These are phyloP conservation scores for Champsocephalus esox DNA, from an alignment of 2,797 vertebrate species.

Conservation along the genomic window DNA sequence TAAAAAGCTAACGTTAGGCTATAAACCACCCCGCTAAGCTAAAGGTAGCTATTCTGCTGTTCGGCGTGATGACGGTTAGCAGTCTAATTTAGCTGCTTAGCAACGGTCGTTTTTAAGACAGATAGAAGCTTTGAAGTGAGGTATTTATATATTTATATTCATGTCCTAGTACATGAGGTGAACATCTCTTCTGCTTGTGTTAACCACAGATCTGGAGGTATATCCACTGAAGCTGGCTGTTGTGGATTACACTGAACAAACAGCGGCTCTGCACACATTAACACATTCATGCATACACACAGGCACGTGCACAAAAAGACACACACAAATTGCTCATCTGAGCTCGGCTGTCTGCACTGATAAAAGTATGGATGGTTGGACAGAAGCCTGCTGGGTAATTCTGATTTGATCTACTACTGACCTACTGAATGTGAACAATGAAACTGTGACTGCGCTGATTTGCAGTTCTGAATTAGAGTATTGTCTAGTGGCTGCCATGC, in stretches of 20 bases:
- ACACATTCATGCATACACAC: constrained; percentile 36
- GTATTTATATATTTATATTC: too few species aligned
- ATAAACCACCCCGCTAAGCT: too few species aligned
- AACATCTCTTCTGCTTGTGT: too few species aligned
- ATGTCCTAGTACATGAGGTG: too few species aligned
- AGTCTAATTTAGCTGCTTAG: too few species aligned
- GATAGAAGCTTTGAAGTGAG: too few species aligned
- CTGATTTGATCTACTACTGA: constrained; percentile 42
- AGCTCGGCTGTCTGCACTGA: constrained; percentile 20
- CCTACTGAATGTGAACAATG: constrained; percentile 28
- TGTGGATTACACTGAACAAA: constrained; percentile 33
- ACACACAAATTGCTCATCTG: constrained; percentile 12
- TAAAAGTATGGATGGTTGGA: constrained; percentile 31
- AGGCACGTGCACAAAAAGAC: constrained; percentile 9
- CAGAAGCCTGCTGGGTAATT: constrained; percentile 43
- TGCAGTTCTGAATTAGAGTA: constrained; percentile 14
- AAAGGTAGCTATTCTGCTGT: too few species aligned
- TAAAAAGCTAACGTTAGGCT: too few species aligned
- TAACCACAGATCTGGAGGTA: too few species aligned
- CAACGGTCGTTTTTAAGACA: too few species aligned
- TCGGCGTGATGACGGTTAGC: too few species aligned
- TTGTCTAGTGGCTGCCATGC: constrained; percentile 18
- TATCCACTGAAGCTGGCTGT: constrained; percentile 29
- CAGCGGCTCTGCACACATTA: constrained; percentile 37
- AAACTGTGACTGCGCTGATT: not conserved